Base-by-base conservation (phyloP, 2,888 invertebrate genomes). In the Tipula vernalis region DNA sequence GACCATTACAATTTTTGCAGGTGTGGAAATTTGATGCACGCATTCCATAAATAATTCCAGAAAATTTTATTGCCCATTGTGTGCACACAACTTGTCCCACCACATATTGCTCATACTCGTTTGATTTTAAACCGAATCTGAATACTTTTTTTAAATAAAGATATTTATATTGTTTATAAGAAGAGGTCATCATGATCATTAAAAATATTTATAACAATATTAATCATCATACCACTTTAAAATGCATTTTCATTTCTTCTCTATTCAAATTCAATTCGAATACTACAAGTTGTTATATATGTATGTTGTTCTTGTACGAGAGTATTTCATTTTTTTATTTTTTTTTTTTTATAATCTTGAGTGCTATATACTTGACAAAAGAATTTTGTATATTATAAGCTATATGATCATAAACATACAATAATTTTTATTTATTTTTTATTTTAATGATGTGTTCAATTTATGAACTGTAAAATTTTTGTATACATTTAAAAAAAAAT, bases 121-220 rank as follows among this genome's bases (percentile, higher is more conserved):
- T 71, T 71, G 71, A 71, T 71, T 71, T 71, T 28, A 10, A 71
- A 28, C 71, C 71, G 71, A 71, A n/a, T 71, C 71, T 28, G 10
- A 10, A 71, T 51, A n/a, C 3, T 51, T 51, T 3, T n/a, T 51
- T 10, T n/a, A 51, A n/a, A 13, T 71, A 71, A 28, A 71, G 28
- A 71, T 71, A 71, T 71, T 28, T 28, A 28, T 71, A 71, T 71
- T 71, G 28, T 71, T 28, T 15, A 57, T 57, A 57, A 71, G 18
- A 71, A 71, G 71, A 71, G 71, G 71, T 71, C 71, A 71, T 71
- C 71, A 71, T 71, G 71, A 71, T 71, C 71, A 71, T 71, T 71
- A 71, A 71, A 71, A 71, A 71, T 71, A 71, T 71, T 71, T 71
- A 28, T 71, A 71, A 71, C 28, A 71, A 71, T 71, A 71, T 71